Evolutionary conservation across 2,113 vertebrate species (phyloP), one percentile per base, ranked within the genome.

Genomic region (Anseranas semipalmata): DNA sequence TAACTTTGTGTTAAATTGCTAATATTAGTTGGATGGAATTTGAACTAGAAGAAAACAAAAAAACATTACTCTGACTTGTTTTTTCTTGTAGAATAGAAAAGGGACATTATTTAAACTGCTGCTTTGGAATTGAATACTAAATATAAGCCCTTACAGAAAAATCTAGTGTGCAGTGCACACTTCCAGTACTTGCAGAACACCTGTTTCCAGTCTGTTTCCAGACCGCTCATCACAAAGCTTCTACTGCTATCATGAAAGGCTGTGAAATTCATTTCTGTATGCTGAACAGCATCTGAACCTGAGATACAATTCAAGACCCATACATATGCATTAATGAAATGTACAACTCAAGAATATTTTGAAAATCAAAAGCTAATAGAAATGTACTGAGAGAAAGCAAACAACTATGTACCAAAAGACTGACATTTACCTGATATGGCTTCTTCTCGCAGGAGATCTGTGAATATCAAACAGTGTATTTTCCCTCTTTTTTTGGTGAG

Each of bases 391-490:
- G 39, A 20, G 28, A 93, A 65, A 87, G 58, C 37, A 97, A 95
- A 86, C 53, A 89, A 74, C 48, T 67, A 85, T 4, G 4, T 32
- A 93, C 72, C 17, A 20, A 73, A 85, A 95, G 66, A 78, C 25
- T 77, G 65, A 50, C 35, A 85, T 89, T 90, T 96, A 99, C 99
- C 99, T 99, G 96, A 99, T 99, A 99, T 99, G 99, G 98, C 99
- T 99, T 99, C 99, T 99, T 98, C 99, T 98, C 80, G 99, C 99
- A 98, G 99, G 99, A 97, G 99, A 99, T 97, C 99, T 98, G 94
- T 99, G 99, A 71, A 99, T 99, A 98, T 99, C 99, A 97, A 99
- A 99, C 75, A 99, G 97, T 1, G 99, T 98, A 86, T 98, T 99
- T 97, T 99, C 99, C 97, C 98, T 99, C 98, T 99, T 99, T 97